phyloP scores from a whole-genome alignment of 2,888 invertebrate genomes.

The Nemoura dubitans region DNA sequence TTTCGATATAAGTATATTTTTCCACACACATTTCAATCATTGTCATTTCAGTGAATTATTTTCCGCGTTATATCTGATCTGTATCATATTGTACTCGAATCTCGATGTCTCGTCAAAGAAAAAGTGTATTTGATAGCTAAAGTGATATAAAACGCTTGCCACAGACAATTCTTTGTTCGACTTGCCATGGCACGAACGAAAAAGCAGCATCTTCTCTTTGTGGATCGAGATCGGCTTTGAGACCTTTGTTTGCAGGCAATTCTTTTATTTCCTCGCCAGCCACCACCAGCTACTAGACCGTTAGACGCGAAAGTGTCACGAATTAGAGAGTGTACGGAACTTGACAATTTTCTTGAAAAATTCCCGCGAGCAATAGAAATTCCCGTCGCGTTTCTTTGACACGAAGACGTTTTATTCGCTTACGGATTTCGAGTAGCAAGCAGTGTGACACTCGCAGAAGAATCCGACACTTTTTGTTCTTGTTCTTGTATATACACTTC shows the following conservation, averaged over 20 bases:
- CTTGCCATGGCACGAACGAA: background rate
- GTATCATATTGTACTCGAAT: background rate
- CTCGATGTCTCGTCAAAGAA: background rate
- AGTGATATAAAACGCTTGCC: background rate
- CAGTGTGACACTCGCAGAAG: background rate
- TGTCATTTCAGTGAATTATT: too few relatives aligned
- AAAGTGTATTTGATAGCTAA: background rate
- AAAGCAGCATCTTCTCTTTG: background rate
- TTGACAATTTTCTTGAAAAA: background rate
- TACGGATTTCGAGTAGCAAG: background rate
- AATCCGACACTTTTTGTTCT: background rate
- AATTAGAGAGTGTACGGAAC: background rate
- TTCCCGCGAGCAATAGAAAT: background rate
- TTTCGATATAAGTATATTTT: too few relatives aligned
- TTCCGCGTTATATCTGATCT: background rate
- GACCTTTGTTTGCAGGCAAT: background rate
- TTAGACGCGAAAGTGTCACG: constrained; percentile 4
- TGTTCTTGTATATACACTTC: too few relatives aligned
- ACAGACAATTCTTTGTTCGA: background rate
- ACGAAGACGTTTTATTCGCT: background rate
- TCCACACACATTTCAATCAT: background rate
- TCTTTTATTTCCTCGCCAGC: background rate
- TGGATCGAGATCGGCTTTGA: background rate
- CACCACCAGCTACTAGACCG: too few relatives aligned
- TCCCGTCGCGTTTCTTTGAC: background rate